phyloP scores from a whole-genome alignment of 2,797 vertebrate genomes.

The Chloroceryle inda region DNA sequence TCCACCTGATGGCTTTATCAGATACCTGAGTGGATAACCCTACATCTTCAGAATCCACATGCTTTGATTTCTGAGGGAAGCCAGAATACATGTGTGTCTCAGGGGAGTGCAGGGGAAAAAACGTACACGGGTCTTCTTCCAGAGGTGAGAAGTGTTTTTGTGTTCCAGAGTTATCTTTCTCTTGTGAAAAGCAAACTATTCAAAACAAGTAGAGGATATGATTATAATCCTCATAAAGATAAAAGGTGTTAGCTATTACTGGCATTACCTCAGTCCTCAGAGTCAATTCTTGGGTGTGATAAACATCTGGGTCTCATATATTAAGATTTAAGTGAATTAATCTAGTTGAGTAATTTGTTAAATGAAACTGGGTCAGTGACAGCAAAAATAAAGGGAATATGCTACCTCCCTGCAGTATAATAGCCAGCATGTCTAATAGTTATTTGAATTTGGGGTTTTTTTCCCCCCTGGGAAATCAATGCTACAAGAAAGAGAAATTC shows the following conservation, averaged over 20 bases:
- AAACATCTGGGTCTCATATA: slow-evolving; percentile 21
- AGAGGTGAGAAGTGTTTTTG: neutral
- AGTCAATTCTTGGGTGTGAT: neutral
- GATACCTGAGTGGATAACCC: neutral
- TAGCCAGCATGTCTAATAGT: neutral
- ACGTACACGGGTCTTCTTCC: neutral
- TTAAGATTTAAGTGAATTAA: neutral
- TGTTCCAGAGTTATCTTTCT: neutral
- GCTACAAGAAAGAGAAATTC: slow-evolving; percentile 15
- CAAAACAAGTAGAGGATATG: neutral
- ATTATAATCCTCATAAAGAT: neutral
- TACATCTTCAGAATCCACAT: neutral
- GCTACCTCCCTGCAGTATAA: neutral
- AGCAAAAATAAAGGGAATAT: neutral
- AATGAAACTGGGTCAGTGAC: neutral
- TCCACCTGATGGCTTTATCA: neutral
- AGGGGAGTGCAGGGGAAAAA: neutral
- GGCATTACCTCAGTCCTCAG: slow-evolving; percentile 5
- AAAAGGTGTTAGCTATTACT: slow-evolving; percentile 7
- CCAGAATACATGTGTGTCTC: neutral
- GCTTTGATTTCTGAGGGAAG: neutral
- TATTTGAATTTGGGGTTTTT: neutral
- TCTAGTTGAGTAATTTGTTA: slow-evolving; percentile 10
- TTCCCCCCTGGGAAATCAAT: neutral
- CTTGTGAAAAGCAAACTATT: slow-evolving; percentile 1